These are phyloP conservation scores for Dorcus hopei DNA, from an alignment of 2,888 invertebrate genomes.

Conservation along the genomic window DNA sequence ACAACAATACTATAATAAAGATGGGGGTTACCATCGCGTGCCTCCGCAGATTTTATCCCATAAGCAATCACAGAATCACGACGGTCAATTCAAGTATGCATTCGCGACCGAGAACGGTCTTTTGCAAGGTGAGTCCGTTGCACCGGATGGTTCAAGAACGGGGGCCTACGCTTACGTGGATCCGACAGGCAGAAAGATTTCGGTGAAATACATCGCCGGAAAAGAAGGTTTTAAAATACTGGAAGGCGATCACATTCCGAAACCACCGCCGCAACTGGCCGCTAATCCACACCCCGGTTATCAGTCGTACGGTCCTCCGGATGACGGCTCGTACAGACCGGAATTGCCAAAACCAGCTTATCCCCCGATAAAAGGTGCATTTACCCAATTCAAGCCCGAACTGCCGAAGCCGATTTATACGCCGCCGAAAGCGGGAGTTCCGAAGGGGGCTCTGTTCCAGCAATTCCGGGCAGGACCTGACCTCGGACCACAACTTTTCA, in stretches of 20 bases:
- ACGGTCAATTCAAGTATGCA: conserved; percentile 65
- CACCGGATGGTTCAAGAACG: conserved; percentile 64
- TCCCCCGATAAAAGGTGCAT: neutral
- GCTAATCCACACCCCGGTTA: conserved; percentile 17
- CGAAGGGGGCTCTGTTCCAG: neutral
- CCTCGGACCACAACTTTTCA: conserved; percentile 4
- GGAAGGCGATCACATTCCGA: conserved; percentile 51
- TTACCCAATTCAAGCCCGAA: neutral
- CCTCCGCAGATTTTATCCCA: conserved; percentile 58
- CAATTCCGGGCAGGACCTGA: conserved; percentile 25
- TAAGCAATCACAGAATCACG: conserved; percentile 62
- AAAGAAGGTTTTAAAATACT: conserved; percentile 53
- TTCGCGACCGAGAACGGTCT: conserved; percentile 69
- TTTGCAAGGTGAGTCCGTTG: conserved; percentile 65
- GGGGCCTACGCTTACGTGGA: conserved; percentile 66
- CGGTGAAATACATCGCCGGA: conserved; percentile 55
- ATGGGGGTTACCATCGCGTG: conserved; percentile 32
- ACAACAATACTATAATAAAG: conserved; percentile 13
- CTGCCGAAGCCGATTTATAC: neutral
- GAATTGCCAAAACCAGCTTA: neutral
- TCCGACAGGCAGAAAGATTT: conserved; percentile 62
- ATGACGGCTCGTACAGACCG: conserved; percentile 12
- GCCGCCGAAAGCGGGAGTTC: neutral
- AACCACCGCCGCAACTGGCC: conserved; percentile 22
- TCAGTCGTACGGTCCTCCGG: conserved; percentile 9